phyloP scores from a whole-genome alignment of 2,113 vertebrate species.

The Strix uralensis region DNA sequence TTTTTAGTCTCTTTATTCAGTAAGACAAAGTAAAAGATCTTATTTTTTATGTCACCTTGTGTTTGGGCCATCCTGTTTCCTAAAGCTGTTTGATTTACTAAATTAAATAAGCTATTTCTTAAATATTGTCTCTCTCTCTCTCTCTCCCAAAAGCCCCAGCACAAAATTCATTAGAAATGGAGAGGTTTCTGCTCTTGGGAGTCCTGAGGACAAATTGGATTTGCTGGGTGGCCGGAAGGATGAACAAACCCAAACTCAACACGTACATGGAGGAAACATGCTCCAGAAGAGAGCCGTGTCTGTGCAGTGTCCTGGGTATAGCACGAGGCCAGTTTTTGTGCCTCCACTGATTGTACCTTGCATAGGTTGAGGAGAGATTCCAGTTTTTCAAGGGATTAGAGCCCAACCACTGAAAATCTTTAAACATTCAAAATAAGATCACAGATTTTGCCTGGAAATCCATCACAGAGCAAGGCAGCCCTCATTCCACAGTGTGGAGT shows the following conservation, averaged over 20 bases:
- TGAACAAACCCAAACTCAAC: not conserved
- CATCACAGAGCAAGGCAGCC: not conserved
- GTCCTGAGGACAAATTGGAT: not conserved
- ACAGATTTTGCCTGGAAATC: not conserved
- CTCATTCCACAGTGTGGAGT: not conserved
- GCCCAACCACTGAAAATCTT: not conserved
- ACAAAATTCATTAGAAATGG: not conserved
- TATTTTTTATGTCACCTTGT: not conserved
- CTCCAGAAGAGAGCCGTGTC: not conserved
- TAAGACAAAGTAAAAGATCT: conserved; percentile 13
- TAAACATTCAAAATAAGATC: not conserved
- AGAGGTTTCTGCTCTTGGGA: not conserved
- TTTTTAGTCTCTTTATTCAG: not conserved
- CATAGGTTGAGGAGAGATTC: not conserved
- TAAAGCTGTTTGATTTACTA: not conserved
- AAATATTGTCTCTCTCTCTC: not conserved
- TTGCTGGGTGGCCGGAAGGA: not conserved
- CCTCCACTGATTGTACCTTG: not conserved
- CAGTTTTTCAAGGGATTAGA: not conserved
- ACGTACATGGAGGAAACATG: fast-evolving
- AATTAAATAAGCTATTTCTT: not conserved
- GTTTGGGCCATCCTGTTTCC: not conserved
- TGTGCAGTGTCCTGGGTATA: not conserved
- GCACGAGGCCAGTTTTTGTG: not conserved
- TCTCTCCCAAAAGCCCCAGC: not conserved